Evolutionary conservation across 2,888 invertebrate genomes (phyloP), one percentile per base, ranked within the genome.

Genomic region (Phrixothrix hirtus): DNA sequence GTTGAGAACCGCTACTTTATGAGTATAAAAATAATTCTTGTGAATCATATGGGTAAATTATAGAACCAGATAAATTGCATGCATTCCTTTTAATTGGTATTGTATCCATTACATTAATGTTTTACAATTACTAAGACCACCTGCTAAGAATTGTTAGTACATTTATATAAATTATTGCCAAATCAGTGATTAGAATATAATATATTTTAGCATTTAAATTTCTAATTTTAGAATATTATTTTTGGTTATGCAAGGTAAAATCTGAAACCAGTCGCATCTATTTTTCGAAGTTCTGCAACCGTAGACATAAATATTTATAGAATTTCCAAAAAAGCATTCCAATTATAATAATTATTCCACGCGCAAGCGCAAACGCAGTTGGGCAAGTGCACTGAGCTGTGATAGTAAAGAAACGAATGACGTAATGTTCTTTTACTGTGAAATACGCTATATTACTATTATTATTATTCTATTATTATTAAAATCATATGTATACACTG

Each of bases 321-420:
- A 34, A 35, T 11, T 27, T 21, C 25, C 17, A 34, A 35, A 44
- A 25, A 34, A 42, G 44, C 50, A 51, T 44, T 44, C 50, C 44
- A 51, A 34, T 35, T 36, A 37, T 12, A 12, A 42, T 14, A 17
- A 5, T 17, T 25, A 45, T 47, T 54, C 44, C 16, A 39, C 46
- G 29, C 35, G 39, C 43, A 50, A 55, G 44, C 41, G 49, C 57
- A 46, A 50, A 51, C 42, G 29, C 37, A 43, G 47, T 44, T 50
- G 42, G 53, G 47, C 43, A 54, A 45, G 48, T 48, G 52, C 56
- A 56, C 44, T 66, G 69, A 72, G 71, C 74, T 74, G 74, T 75
- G 75, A 74, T 74, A 75, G 71, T 68, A 66, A 63, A 68, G 66
- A 69, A 73, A 73, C 74, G 74, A 75, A 75, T 74, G 74, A 74